These are phyloP conservation scores for Troides oblongomaculatus DNA, from an alignment of 2,888 invertebrate species.

Conservation along the genomic window DNA sequence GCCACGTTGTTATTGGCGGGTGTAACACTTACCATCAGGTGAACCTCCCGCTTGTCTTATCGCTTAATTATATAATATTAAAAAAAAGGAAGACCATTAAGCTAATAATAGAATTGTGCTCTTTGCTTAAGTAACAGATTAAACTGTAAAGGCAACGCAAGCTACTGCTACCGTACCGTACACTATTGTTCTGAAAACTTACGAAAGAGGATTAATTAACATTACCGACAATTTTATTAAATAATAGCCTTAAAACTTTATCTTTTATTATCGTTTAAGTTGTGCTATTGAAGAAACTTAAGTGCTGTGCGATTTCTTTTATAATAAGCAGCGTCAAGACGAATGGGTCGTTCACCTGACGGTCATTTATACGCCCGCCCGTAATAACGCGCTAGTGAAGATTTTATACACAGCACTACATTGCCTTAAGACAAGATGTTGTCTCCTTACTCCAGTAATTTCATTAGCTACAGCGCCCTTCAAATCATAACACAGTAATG, in stretches of 20 bases:
- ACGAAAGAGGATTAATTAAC: slow-evolving; percentile 19
- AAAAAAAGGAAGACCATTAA: neutral
- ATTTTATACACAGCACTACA: no score
- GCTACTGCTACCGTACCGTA: slow-evolving; percentile 5
- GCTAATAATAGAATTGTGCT: neutral
- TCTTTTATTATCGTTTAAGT: neutral
- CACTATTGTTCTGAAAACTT: slow-evolving; percentile 13
- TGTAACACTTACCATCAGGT: no score
- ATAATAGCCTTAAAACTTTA: neutral
- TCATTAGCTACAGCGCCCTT: no score
- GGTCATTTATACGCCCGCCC: no score
- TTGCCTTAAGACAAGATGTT: no score
- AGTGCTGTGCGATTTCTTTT: neutral
- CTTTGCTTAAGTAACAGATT: neutral
- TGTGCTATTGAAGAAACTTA: neutral
- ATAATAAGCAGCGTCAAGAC: no score
- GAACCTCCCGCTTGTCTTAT: no score
- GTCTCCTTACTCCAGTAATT: no score
- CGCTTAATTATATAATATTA: neutral
- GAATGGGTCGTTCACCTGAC: no score
- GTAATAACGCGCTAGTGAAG: no score
- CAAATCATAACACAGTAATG: no score
- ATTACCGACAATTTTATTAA: slow-evolving; percentile 8
- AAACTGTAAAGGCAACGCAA: slow-evolving; percentile 9
- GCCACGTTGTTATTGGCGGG: no score